These are phyloP conservation scores for Poeciliopsis presidionis DNA, from an alignment of 2,797 vertebrate genomes.

Conservation along the genomic window DNA sequence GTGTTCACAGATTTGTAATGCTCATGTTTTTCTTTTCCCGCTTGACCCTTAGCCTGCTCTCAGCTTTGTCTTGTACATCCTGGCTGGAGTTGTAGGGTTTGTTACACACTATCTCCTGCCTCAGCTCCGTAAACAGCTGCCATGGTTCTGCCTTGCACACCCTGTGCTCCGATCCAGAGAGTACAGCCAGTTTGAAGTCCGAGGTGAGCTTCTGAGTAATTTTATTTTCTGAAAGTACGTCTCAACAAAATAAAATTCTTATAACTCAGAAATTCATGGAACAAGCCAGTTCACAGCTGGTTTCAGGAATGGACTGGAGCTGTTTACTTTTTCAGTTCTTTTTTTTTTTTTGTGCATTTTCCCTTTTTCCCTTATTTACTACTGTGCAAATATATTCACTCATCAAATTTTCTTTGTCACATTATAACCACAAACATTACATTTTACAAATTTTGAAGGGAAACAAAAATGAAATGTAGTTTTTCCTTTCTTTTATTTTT, in stretches of 20 bases:
- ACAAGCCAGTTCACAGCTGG: not conserved
- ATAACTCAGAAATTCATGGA: not conserved
- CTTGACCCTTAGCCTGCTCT: conserved; percentile 85
- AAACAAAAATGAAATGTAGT: not conserved
- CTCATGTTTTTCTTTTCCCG: conserved; percentile 2
- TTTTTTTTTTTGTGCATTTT: not conserved
- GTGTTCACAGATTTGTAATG: not conserved
- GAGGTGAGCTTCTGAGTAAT: conserved; percentile 79
- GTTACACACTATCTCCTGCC: conserved; percentile 92
- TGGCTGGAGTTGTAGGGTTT: conserved; percentile 89
- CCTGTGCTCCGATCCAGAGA: conserved; percentile 89
- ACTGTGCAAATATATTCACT: not conserved
- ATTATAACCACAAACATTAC: not conserved
- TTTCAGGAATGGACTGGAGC: not conserved
- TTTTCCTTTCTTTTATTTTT: not conserved
- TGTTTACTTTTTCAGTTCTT: not conserved
- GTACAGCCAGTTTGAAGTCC: conserved; percentile 94
- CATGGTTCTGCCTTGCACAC: conserved; percentile 93
- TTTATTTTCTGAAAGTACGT: not conserved
- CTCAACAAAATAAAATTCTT: not conserved
- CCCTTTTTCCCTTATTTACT: not conserved
- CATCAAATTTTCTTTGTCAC: not conserved
- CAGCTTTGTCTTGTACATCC: conserved; percentile 87
- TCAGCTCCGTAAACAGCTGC: conserved; percentile 92
- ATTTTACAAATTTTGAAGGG: not conserved